Evolutionary conservation across 2,797 vertebrate species (phyloP), one percentile per base, ranked within the genome.

Genomic region (Lithobates sylvaticus): DNA sequence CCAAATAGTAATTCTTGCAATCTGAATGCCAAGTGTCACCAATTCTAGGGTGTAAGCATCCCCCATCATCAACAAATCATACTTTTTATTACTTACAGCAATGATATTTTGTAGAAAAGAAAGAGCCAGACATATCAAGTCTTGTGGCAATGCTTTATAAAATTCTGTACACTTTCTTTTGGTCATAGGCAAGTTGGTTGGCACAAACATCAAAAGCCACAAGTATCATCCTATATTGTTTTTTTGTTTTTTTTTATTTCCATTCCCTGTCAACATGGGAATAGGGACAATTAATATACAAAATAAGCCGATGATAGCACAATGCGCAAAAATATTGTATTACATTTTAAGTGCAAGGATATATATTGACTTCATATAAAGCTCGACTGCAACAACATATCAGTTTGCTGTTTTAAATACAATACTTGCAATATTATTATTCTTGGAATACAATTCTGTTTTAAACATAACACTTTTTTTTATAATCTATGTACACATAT

Each of bases 271-370:
- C 85, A 90, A 92, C 87, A 89, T 86, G 88, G 87, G 88, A 93
- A 93, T 91, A 92, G 92, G 91, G 92, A 23, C 89, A 92, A 93
- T 89, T 92, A 93, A 93, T 92, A 93, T 94, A 95, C 93, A 94
- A 90, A 94, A 96, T 93, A 95, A 93, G 93, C 93, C 89, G 93
- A 96, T 95, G 94, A 93, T 96, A 96, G 96, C 95, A 95, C 94
- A 91, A 95, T 92, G 94, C 92, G 15, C 93, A 94, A 96, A 95
- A 95, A 94, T 95, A 95, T 94, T 92, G 94, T 92, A 92, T 93
- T 89, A 95, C 92, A 89, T 91, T 67, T 73, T 95, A 97, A 98
- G 97, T 98, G 96, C 97, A 97, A 96, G 94, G 93, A 91, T 94
- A 91, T 94, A 91, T 94, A 93, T 95, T 95, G 93, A 94, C 94